Conservation (phyloP, 2,797 vertebrate species). For the Hylomyscus alleni region DNA sequence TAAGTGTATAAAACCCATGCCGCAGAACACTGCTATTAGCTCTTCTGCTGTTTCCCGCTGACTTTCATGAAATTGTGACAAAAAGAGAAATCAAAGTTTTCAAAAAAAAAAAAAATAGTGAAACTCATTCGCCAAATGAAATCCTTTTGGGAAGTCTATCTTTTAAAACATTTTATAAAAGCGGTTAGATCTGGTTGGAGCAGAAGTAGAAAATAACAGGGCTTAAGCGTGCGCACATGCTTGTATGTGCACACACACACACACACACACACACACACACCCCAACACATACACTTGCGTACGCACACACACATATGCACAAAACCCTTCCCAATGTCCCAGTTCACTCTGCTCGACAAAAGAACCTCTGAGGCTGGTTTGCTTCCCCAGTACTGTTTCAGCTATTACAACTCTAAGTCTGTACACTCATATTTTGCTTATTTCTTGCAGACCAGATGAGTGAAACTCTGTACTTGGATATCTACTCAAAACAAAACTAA, state of each 20-base stretch:
- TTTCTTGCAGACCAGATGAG: neutral
- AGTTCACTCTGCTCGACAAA: neutral
- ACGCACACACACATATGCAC: neutral
- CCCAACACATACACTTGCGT: neutral
- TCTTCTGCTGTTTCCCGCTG: neutral
- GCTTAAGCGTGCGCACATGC: neutral
- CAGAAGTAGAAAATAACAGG: neutral
- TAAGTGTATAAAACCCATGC: neutral
- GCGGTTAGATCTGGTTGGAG: neutral
- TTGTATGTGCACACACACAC: too few relatives aligned
- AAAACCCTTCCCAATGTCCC: neutral
- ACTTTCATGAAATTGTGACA: constrained; percentile 48
- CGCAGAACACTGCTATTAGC: neutral
- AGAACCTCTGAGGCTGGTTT: neutral
- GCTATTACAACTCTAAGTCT: neutral
- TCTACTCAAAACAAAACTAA: constrained; percentile 23
- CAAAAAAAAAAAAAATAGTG: neutral
- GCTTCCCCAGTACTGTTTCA: neutral
- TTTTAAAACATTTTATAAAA: constrained; percentile 31
- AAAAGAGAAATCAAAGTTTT: neutral
- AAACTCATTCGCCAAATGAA: constrained; percentile 63
- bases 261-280: too few relatives aligned
- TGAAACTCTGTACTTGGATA: neutral
- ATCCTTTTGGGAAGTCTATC: constrained; percentile 33
- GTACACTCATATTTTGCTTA: constrained; percentile 6